Conservation (phyloP, 2,888 invertebrate species). For the Elysia crispata region DNA sequence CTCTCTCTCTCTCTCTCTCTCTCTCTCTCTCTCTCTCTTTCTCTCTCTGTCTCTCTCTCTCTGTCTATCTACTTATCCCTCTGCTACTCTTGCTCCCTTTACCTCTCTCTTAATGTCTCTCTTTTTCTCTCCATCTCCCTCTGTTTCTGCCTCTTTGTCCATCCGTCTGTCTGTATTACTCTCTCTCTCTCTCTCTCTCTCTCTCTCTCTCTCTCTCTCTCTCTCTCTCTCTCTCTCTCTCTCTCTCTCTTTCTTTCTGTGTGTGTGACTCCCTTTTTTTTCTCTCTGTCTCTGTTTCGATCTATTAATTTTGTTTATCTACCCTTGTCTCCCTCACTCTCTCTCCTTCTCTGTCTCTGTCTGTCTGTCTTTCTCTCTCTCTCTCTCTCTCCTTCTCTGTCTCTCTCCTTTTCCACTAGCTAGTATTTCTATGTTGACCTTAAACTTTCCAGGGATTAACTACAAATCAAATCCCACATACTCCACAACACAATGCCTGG, state of each 20-base stretch:
- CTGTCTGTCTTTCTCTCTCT: neutral
- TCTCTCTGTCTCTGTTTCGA: slow-evolving; percentile 5
- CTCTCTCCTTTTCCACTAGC: neutral
- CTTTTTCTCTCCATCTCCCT: too few species aligned
- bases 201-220: neutral
- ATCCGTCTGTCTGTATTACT: neutral
- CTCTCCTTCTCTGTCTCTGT: neutral
- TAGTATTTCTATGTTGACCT: neutral
- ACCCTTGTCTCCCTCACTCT: neutral
- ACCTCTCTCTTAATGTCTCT: too few species aligned
- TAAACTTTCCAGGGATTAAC: too few species aligned
- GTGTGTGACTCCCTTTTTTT: slow-evolving; percentile 13
- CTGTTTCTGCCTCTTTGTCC: neutral
- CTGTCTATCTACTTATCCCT: too few species aligned
- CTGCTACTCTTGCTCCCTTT: too few species aligned
- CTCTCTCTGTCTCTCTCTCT: neutral
- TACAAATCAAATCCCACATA: too few species aligned
- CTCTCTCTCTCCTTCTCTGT: neutral
- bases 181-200: too few species aligned
- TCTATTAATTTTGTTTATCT: slow-evolving; percentile 14
- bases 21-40: neutral
- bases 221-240: slow-evolving; percentile 16
- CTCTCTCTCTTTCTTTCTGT: slow-evolving; percentile 30
- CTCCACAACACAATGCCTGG: too few species aligned
- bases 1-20: too few species aligned